phyloP scores from a whole-genome alignment of 2,888 invertebrate species.

The Lepetodrilus schrolli region DNA sequence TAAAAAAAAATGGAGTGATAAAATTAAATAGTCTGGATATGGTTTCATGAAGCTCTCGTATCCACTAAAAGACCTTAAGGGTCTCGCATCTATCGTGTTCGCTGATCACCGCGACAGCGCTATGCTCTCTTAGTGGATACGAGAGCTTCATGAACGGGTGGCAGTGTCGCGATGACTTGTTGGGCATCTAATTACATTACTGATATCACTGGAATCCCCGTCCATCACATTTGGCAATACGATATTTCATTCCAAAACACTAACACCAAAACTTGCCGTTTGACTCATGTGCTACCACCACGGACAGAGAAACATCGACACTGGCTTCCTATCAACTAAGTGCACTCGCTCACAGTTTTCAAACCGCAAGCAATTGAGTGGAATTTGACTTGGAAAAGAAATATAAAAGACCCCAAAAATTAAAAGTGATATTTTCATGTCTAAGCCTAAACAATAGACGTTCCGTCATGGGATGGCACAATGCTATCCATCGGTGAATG shows the following conservation, averaged over 20 bases:
- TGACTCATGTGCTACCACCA: not conserved
- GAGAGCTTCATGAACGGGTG: too few species aligned
- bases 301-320: not conserved
- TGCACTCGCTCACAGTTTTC: not conserved
- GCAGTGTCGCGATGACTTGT: too few species aligned
- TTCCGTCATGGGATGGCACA: not conserved
- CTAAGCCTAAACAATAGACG: constrained; percentile 1
- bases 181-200: too few species aligned
- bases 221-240: too few species aligned
- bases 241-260: not conserved
- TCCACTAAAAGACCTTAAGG: too few species aligned
- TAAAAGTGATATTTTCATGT: constrained; percentile 23
- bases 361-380: constrained; percentile 13
- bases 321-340: constrained; percentile 1
- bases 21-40: too few species aligned
- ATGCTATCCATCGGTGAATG: not conserved
- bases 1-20: too few species aligned
- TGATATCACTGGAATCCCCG: too few species aligned
- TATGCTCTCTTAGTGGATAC: too few species aligned
- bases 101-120: too few species aligned
- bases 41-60: too few species aligned
- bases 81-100: too few species aligned
- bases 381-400: not conserved
- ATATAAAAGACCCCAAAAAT: constrained; percentile 10
- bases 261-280: not conserved